These are phyloP conservation scores for Otis tarda DNA, from an alignment of 2,113 vertebrate genomes.

Conservation along the genomic window DNA sequence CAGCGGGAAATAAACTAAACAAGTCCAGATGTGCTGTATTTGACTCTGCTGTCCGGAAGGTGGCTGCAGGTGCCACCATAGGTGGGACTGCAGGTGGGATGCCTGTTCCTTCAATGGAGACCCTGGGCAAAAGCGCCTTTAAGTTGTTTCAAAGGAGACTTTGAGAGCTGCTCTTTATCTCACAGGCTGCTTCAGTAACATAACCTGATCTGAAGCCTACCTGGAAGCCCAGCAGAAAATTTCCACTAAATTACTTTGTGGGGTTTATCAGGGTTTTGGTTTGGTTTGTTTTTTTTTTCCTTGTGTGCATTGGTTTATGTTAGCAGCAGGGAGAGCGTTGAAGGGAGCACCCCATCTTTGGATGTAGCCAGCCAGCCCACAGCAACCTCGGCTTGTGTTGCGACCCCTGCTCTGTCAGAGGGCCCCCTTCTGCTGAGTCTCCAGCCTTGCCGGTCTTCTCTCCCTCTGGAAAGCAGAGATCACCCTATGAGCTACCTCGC, in stretches of 20 bases:
- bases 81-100: neutral
- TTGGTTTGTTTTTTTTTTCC: neutral
- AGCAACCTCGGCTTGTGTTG: neutral
- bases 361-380: neutral
- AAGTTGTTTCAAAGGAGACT: neutral
- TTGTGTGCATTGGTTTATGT: neutral
- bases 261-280: neutral
- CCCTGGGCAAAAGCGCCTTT: neutral
- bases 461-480: neutral
- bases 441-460: neutral
- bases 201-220: neutral
- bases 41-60: neutral
- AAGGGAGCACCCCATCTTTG: neutral
- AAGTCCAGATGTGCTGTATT: neutral
- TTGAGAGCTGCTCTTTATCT: neutral
- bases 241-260: neutral
- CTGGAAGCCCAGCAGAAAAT: neutral
- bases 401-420: neutral
- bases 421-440: neutral
- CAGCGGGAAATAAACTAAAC: neutral
- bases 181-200: neutral
- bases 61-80: neutral
- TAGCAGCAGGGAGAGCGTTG: fast-evolving
- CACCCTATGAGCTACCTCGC: neutral
- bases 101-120: neutral